These are phyloP conservation scores for Eulemur mongoz DNA, from an alignment of 2,797 vertebrate species.

Conservation along the genomic window DNA sequence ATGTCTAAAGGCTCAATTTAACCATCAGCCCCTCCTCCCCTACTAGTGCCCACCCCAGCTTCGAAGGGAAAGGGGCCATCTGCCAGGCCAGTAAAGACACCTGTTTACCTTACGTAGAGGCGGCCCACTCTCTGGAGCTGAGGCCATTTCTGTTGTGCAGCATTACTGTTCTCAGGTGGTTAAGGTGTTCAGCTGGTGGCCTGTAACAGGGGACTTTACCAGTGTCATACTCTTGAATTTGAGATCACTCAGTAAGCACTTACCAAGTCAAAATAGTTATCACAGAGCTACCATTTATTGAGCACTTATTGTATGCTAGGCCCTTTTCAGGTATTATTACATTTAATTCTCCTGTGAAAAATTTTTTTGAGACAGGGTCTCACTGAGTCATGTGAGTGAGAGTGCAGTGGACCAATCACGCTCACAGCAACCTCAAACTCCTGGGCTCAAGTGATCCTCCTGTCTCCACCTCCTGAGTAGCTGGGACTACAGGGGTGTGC, in stretches of 20 bases:
- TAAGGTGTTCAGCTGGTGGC: background rate
- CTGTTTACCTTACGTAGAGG: no score
- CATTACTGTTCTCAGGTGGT: background rate
- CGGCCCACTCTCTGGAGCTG: no score
- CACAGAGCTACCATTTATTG: background rate
- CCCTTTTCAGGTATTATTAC: background rate
- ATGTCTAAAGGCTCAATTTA: conserved; percentile 60
- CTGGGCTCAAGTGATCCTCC: no score
- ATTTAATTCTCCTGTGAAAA: background rate
- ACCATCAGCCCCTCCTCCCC: background rate
- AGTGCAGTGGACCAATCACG: no score
- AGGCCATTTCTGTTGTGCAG: background rate
- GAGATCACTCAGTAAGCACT: background rate
- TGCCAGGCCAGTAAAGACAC: background rate
- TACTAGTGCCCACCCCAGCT: background rate
- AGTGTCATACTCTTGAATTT: background rate
- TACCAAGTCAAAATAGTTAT: background rate
- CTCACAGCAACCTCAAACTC: no score
- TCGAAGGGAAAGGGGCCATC: background rate
- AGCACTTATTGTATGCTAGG: background rate
- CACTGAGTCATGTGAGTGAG: no score
- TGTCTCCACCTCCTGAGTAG: no score
- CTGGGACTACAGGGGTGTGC: no score
- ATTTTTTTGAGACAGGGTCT: background rate
- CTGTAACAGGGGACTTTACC: background rate